These are phyloP conservation scores for Porites evermanni DNA, from an alignment of 92 coral and sea anemone species.

Conservation along the genomic window DNA sequence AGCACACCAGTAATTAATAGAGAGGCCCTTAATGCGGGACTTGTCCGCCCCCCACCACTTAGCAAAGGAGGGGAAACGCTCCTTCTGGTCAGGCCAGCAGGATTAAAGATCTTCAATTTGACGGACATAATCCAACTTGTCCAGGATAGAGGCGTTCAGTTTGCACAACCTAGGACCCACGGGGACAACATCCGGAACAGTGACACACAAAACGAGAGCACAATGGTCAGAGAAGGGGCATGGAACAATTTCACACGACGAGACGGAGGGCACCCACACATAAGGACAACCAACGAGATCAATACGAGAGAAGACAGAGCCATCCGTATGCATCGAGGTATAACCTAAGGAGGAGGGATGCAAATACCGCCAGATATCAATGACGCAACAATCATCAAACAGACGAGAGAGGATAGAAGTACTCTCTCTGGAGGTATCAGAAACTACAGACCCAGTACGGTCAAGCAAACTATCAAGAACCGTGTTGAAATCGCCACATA, in stretches of 20 bases:
- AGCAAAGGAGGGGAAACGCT: neutral
- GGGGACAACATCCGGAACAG: neutral
- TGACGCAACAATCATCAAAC: slow-evolving; percentile 1
- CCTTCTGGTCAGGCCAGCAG: no score
- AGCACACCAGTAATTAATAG: neutral
- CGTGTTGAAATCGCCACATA: slow-evolving; percentile 41
- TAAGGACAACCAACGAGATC: no score
- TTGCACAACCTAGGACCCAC: slow-evolving; percentile 49
- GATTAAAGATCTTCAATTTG: neutral
- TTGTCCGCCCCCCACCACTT: slow-evolving; percentile 61
- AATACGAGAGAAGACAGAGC: no score
- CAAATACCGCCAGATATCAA: slow-evolving; percentile 61
- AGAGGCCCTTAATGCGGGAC: neutral
- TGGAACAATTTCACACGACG: no score
- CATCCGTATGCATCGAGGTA: no score
- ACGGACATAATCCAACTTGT: slow-evolving; percentile 9
- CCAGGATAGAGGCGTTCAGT: neutral
- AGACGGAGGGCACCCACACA: no score
- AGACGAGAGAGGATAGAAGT: neutral
- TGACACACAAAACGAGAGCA: neutral
- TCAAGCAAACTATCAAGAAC: slow-evolving; percentile 20
- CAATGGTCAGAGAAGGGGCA: slow-evolving; percentile 36
- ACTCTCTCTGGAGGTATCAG: neutral
- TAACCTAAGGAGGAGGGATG: no score
- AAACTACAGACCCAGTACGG: neutral